A percentile compares a stretch with the other conserved stretches of the same genome.
These are phyloP conservation scores for Tigriopus californicus DNA, from an alignment of 2,888 invertebrate genomes.

Conservation along the genomic window DNA sequence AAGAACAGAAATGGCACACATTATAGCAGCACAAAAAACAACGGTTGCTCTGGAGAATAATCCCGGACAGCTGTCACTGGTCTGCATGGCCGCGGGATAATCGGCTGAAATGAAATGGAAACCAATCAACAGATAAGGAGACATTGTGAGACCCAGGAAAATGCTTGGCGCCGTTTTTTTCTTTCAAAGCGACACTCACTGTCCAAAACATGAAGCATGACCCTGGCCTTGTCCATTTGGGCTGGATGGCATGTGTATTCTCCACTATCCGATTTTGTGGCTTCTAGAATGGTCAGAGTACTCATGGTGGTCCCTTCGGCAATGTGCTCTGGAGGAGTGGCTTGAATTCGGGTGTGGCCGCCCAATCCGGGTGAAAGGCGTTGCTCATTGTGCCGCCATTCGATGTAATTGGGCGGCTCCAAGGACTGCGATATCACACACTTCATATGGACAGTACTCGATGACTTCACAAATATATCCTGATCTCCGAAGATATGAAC, in stretches of 20 bases:
- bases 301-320: slow-evolving; percentile 48
- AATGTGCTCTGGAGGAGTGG: slow-evolving; percentile 34
- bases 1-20: too few species aligned
- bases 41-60: too few species aligned
- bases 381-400: slow-evolving; percentile 56
- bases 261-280: slow-evolving; percentile 25
- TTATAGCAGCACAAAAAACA: too few species aligned
- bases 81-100: slow-evolving; percentile 9
- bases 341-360: background rate
- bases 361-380: background rate
- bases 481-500: slow-evolving; percentile 73
- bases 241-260: slow-evolving; percentile 80
- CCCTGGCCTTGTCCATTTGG: slow-evolving; percentile 70
- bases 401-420: slow-evolving; percentile 76
- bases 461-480: slow-evolving; percentile 73
- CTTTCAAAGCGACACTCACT: slow-evolving; percentile 37
- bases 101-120: slow-evolving; percentile 3
- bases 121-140: background rate
- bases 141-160: too few species aligned
- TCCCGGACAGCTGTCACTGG: background rate
- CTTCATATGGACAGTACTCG: slow-evolving; percentile 65
- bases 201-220: slow-evolving; percentile 71
- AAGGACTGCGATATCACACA: slow-evolving; percentile 76
- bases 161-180: too few species aligned
- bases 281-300: slow-evolving; percentile 32